These are phyloP conservation scores for Girardinus metallicus DNA, from an alignment of 2,797 vertebrate species.

Conservation along the genomic window DNA sequence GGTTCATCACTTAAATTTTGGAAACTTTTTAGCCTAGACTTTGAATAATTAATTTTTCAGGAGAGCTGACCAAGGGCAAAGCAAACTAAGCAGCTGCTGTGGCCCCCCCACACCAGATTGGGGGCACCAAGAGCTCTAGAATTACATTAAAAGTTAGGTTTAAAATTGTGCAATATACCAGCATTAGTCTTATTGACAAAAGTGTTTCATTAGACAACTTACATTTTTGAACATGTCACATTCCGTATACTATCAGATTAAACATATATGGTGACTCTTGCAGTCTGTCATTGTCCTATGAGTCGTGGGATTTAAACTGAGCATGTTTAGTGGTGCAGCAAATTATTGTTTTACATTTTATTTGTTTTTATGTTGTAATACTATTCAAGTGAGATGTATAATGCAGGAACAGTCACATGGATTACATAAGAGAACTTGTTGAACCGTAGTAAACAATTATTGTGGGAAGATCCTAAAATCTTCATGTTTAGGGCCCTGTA, in stretches of 20 bases:
- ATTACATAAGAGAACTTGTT: background rate
- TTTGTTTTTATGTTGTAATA: background rate
- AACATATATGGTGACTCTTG: no score
- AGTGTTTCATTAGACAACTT: background rate
- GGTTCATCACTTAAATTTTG: background rate
- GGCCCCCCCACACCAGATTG: background rate
- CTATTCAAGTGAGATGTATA: background rate
- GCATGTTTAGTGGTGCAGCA: no score
- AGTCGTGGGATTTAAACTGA: background rate
- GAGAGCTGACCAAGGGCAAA: background rate
- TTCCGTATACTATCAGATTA: background rate
- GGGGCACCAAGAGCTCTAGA: background rate
- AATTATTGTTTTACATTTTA: background rate
- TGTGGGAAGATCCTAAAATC: background rate
- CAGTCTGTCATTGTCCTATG: no score
- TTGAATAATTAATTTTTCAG: background rate
- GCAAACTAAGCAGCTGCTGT: background rate
- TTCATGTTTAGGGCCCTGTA: background rate
- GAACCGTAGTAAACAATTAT: background rate
- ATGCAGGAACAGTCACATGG: background rate
- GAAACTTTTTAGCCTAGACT: background rate
- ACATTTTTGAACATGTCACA: background rate
- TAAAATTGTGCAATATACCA: no score
- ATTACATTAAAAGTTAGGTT: no score
- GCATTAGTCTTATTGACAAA: background rate